Base-by-base conservation (phyloP, 1,140 invertebrate genomes). In the Ptiloglossa arizonensis region DNA sequence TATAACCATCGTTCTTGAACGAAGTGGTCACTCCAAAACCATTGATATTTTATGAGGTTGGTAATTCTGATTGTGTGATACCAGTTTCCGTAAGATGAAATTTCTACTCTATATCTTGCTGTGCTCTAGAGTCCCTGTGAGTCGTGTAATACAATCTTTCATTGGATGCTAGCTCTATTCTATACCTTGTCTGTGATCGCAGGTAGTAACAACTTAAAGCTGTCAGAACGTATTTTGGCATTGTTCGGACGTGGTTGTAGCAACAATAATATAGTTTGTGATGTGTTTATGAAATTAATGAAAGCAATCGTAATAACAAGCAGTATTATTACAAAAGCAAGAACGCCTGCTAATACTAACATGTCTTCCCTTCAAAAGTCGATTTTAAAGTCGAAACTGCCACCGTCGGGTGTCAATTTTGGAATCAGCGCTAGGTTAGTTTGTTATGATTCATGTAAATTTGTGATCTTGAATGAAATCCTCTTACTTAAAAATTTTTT, bases 301-400 rank as follows among this genome's bases (percentile, higher is more conserved):
- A 54, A 54, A 44, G 19, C 29, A 71, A 63, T 46, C 19, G 46
- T 71, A 35, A 44, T 52, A 41, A 8, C 19, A 24, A 62, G 46
- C 38, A 62, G 75, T 77, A 77, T 77, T 77, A 63, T 44, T 77
- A 63, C n/a, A 44, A 54, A 50, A 62, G 35, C 35, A 63, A 17
- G 62, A 17, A 41, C 48, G 19, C 29, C 46, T 60, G 35, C 13
- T 44, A 17, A 48, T 67, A 64, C 48, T 70, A 84, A 80, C 35
- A 95, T 95, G 94, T 96, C 95, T 70, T 94, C 94, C 73, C 93
- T 96, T 82, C 95, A 96, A 89, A 95, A 95, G 88, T 94, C 93
- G 86, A 94, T 96, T 69, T 90, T 95, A 75, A 95, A 95, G 90
- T 94, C 93, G 76, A 95, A 94, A 90, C 86, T 96, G 74, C 95